Conservation (phyloP, 2,113 vertebrate species). For the Opisthocomus hoazin region DNA sequence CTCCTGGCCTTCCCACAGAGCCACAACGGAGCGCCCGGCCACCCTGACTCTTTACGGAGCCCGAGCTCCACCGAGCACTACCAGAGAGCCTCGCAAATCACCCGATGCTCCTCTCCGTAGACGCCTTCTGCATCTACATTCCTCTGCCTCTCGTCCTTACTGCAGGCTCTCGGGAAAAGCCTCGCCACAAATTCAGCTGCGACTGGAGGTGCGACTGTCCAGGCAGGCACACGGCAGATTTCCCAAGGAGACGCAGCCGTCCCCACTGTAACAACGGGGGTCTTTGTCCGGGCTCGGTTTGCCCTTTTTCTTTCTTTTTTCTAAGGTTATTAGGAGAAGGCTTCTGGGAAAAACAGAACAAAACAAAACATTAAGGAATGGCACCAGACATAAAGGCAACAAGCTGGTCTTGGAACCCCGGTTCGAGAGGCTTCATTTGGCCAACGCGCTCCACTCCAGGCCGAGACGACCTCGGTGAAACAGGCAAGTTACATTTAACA, state of each 20-base stretch:
- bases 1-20: not conserved
- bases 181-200: rapidly evolving
- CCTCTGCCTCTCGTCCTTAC: not conserved
- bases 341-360: not conserved
- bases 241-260: not conserved
- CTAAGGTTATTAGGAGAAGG: not conserved
- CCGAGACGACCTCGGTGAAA: not conserved
- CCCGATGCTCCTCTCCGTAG: rapidly evolving
- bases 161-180: not conserved
- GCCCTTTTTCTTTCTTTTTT: not conserved
- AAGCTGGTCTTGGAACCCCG: not conserved
- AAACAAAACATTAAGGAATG: not conserved
- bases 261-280: rapidly evolving
- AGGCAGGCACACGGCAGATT: not conserved
- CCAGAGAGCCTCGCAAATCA: not conserved
- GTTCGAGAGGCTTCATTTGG: not conserved
- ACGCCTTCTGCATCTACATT: too few relatives aligned
- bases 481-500: not conserved
- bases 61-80: not conserved
- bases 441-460: not conserved
- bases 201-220: not conserved
- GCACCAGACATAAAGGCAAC: not conserved
- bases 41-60: not conserved
- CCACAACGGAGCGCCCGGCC: not conserved
- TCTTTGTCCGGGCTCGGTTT: not conserved